Evolutionary conservation across 2,888 invertebrate genomes (phyloP), one percentile per base, ranked within the genome.

Genomic region (Pachydiplax longipennis): DNA sequence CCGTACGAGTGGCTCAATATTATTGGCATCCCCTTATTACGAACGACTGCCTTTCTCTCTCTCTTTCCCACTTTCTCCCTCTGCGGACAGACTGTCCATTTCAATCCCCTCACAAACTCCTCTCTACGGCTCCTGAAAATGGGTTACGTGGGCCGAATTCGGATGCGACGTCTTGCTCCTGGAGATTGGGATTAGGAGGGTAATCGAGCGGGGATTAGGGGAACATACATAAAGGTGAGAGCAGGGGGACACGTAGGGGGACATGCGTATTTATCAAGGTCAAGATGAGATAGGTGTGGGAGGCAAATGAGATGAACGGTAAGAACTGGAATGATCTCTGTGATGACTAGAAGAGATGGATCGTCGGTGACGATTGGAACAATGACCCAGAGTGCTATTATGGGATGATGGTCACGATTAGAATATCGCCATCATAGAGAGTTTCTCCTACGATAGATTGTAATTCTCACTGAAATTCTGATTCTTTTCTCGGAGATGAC

Each of bases 131-230:
- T 61, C 61, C 87, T 40, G 37, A 40, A 87, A 87, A 87, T 61
- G 87, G 87, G 87, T 61, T 87, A 37, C 87, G 87, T 87, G 87
- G 37, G 4, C 87, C 10, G 87, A 87, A 87, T 87, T 61, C 87
- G 87, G 40, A 87, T 87, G 87, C 25, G 22, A 25, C 61, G 35
- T 61, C 87, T 87, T 87, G 87, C 58, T 61, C 35, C n/a, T 40
- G 61, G 65, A 65, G 87, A 87, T 87, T 87, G 87, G 87, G 83
- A 83, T 83, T 83, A 83, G 83, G 31, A 37, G 22, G 37, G 65
- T 73, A 73, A 73, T 73, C 73, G 73, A 81, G 40, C 18, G 40
- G 81, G 73, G 25, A 73, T 25, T 13, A 73, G n/a, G 31, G 73
- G 53, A 8, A 53, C 18, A 53, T 53, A 18, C 18, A 18, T 53